These are phyloP conservation scores for Phainopepla nitens DNA, from an alignment of 2,113 vertebrate species.

Conservation along the genomic window DNA sequence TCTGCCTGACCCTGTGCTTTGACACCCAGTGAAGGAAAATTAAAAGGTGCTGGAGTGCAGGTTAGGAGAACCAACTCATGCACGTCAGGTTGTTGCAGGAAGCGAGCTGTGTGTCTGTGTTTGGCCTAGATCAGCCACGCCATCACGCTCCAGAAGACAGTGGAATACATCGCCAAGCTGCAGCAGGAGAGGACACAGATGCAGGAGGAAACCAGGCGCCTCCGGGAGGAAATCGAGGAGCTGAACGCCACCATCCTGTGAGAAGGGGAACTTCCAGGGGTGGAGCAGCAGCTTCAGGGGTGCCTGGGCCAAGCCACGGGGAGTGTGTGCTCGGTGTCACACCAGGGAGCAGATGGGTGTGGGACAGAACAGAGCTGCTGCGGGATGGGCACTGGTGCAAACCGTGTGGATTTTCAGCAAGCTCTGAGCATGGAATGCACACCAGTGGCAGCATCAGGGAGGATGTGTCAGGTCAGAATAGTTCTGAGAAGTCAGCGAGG, in stretches of 20 bases:
- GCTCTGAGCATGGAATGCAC: neutral
- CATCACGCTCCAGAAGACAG: conserved; percentile 88
- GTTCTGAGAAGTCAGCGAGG: neutral
- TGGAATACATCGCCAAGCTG: conserved; percentile 92
- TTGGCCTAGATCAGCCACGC: conserved; percentile 86
- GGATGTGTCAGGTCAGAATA: neutral
- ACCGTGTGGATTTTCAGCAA: neutral
- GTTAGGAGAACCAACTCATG: neutral
- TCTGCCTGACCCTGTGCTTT: neutral
- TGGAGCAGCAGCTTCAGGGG: neutral
- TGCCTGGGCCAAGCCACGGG: neutral
- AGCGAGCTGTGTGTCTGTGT: neutral
- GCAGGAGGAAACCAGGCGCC: conserved; percentile 86
- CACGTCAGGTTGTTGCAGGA: neutral
- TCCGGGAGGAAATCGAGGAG: conserved; percentile 91
- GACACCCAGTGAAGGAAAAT: neutral
- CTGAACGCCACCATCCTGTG: conserved; percentile 91
- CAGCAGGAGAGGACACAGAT: conserved; percentile 91
- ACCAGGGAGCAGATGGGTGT: neutral
- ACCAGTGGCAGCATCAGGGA: neutral
- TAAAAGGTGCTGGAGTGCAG: neutral
- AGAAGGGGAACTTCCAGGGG: neutral
- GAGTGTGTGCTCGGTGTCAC: neutral
- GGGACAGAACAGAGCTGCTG: neutral
- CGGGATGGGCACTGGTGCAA: neutral